Evolutionary conservation across 2,888 invertebrate genomes (phyloP), one percentile per base, ranked within the genome.

Genomic region (Tiphia femorata): DNA sequence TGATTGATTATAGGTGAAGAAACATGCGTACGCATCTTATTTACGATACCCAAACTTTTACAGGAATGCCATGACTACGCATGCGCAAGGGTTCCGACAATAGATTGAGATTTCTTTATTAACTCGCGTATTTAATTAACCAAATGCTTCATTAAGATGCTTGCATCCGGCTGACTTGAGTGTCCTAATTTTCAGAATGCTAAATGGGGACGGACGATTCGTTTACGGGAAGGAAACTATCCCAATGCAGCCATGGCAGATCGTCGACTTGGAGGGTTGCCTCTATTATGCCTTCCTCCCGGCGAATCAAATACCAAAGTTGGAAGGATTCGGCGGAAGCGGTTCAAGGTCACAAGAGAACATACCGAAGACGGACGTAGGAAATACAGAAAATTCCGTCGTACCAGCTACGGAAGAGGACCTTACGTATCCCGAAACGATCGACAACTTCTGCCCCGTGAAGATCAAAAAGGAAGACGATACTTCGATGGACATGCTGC

Each of bases 251-350:
- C 73, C 75, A 2, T 77, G 76, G 77, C 73, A 77, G 49, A 54
- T 78, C 14, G 75, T 78, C 44, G 77, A 78, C 48, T 67, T 78
- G 8, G 75, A 73, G 3, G 77, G 75, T 21, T 62, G 58, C 42
- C 70, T 70, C 14, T 78, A 76, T 64, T 76, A 77, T 43, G 77
- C 78, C 27, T 78, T 77, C 56, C 55, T 78, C 14, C 76, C 76
- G 29, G 43, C 59, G 33, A 63, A 57, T 41, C 63, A 62, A 17
- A 17, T 19, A 3, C 4, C 37, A n/a, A 58, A 51, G 20, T 12
- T 17, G 8, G 5, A 20, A 2, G 40, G 38, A 29, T 12, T 42
- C 7, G 23, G 12, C 21, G 29, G 37, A 27, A 4, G 7, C 5
- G 7, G 30, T 8, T 7, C 10, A 6, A 46, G 56, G 42, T 0